Base-by-base conservation (phyloP, 2,797 vertebrate species). In the Peromyscus nudipes region DNA sequence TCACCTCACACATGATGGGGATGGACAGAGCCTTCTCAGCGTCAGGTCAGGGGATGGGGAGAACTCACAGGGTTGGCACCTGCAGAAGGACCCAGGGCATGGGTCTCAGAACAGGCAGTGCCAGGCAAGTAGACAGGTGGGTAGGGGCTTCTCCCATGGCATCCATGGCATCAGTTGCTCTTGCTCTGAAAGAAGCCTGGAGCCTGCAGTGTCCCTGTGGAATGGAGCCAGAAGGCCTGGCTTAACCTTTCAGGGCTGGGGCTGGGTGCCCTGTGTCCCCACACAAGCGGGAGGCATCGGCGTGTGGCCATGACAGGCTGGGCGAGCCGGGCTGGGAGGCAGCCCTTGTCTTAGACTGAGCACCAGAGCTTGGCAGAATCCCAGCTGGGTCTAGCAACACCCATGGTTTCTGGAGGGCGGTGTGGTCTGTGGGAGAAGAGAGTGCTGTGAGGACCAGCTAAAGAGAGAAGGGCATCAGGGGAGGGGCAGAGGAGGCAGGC, bases 1-100 rank as follows among this genome's bases (percentile, higher is more conserved):
- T 99, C 99, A 99, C 99, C 98, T 99, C 99, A 97, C 99, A 99
- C 99, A 99, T 99, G 99, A 99, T 99, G 82, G 87, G 92, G 98
- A 97, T 64, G 37, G 92, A 52, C 73, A 69, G 96, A 93, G 69
- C 85, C 92, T 97, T 95, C 92, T 95, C 89, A n/a, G 95, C 0
- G 82, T 95, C 37, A 19, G 92, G 46, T 94, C 67, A 46, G 94
- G 60, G 96, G 76, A 31, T 13, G 69, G 95, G 86, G 57, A 89
- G 34, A 85, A n/a, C 67, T 96, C 92, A 88, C 94, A 83, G 87
- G 76, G 52, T 34, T 73, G 97, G 98, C 82, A 95, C 71, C 89
- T 93, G 16, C 80, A 37, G 80, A 1, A 76, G 34, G 4, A 37
- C 95, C 94, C 31, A 91, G n/a, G 8, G 0, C 37, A 62, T 13